Base-by-base conservation (phyloP, 2,113 vertebrate genomes). In the Mesitornis unicolor region DNA sequence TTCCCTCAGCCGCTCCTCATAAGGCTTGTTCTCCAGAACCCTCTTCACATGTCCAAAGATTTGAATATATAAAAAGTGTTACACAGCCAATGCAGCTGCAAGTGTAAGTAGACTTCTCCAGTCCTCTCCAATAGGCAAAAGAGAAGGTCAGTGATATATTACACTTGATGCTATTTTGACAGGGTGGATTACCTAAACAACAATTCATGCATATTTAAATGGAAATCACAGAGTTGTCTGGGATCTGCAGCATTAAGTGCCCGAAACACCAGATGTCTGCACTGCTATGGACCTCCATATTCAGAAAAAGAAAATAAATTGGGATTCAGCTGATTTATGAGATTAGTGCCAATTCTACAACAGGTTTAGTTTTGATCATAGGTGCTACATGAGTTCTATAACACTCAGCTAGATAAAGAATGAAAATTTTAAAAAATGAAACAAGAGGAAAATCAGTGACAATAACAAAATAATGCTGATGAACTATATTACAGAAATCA, bases 131-230 rank as follows among this genome's bases (percentile, higher is more conserved):
- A 69, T 12, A 79, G 4, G 84, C 56, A 95, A 87, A 90, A 40
- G 29, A 92, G 91, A 84, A 82, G 93, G 93, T 95, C 96, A 98
- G 89, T 53, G 10, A 96, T 94, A 88, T 48, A 93, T 95, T 97
- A 96, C 85, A 86, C 68, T 96, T 96, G 90, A 97, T 98, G 96
- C 61, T 97, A 96, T 98, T 98, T 98, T 98, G 98, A 99, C 98
- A 98, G 94, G 54, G 90, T 97, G 84, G 90, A 96, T 97, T 96
- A 97, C 97, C 97, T 96, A 97, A 98, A 97, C 90, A 97, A 97
- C 95, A 93, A 75, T 95, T 98, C 94, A 98, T 98, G 89, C 95
- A 98, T 99, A 98, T 99, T 99, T 99, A 97, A 98, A 97, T 80
- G 97, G 97, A 96, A 98, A 97, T 97, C 97, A 96, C 75, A 97